These are phyloP conservation scores for Coturnix japonica DNA, from an alignment of 2,113 vertebrate species.

Conservation along the genomic window DNA sequence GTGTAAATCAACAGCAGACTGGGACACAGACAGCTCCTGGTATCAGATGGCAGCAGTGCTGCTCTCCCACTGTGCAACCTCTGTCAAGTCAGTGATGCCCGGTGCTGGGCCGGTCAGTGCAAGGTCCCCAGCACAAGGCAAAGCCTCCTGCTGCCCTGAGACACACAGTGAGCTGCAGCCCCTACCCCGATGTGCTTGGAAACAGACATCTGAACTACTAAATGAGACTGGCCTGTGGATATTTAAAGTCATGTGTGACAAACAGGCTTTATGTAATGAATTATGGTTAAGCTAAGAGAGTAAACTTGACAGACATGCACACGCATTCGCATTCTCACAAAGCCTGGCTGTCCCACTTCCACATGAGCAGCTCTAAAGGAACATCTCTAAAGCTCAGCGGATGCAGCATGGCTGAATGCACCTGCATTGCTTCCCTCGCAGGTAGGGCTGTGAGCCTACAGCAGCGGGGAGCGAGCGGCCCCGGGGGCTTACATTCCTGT, in stretches of 20 bases:
- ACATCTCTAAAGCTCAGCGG: background rate
- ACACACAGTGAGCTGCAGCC: background rate
- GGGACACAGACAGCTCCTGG: slow-evolving; percentile 31
- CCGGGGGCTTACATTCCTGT: background rate
- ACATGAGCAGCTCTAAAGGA: slow-evolving; percentile 34
- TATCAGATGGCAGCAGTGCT: slow-evolving; percentile 44
- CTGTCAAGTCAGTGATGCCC: background rate
- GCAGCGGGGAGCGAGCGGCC: slow-evolving; percentile 20
- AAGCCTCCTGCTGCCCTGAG: background rate
- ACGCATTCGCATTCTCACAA: background rate
- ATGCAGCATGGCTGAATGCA: background rate
- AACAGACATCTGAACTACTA: background rate
- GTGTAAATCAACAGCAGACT: slow-evolving; percentile 60
- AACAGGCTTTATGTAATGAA: slow-evolving; percentile 60
- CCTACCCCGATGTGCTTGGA: background rate
- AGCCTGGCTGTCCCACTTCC: slow-evolving; percentile 50
- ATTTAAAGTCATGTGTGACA: slow-evolving; percentile 40
- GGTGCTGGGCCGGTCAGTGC: background rate
- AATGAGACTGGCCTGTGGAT: background rate
- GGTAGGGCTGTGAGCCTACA: background rate
- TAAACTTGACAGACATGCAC: slow-evolving; percentile 22
- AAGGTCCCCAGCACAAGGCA: background rate
- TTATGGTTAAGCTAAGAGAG: background rate
- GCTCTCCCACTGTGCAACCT: slow-evolving; percentile 41
- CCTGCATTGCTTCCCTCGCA: background rate